Evolutionary conservation across 1,140 invertebrate genomes (phyloP), one percentile per base, ranked within the genome.

Genomic region (Laupala kohalensis): DNA sequence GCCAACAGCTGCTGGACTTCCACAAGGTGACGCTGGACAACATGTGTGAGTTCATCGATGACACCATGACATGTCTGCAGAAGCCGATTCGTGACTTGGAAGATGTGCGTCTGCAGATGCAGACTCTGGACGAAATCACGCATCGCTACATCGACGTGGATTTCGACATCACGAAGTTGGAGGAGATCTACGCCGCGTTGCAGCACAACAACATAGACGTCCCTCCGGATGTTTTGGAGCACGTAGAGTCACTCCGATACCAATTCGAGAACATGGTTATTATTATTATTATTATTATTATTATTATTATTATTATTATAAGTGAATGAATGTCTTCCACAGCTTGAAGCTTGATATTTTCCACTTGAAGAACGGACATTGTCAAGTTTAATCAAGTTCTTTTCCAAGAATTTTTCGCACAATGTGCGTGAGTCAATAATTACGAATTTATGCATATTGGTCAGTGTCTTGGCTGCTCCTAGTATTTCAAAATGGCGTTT

Each of bases 101-200:
- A 73, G 91, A 90, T 75, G 89, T 90, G 24, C 83, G 88, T 75
- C 74, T 89, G 9, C 89, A 89, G 5, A 92, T 92, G 90, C 80
- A 84, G 73, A 89, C 89, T 70, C 79, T 95, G n/a, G 86, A 88
- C 74, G 83, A 87, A 62, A 90, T 95, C 74, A 80, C 92, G 64
- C 74, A 26, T 25, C 27, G 68, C 13, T 72, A 72, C 78, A 84
- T 81, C 73, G 83, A 87, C 75, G 87, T 93, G 82, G 92, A 94
- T 73, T 85, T 89, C 82, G 85, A 86, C 76, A 78, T 94, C 29
- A 85, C 84, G 71, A 80, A 88, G 3, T 92, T 94, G 74, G 90
- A 93, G 80, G 89, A 94, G 78, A 89, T 90, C 4, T 95, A 94
- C 77, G 82, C 83, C 9, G 85, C 91, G 69, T 86, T 95, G 76